These are phyloP conservation scores for Stichodactyla mertensii DNA, from an alignment of 64 coral and sea anemone species.

Conservation along the genomic window DNA sequence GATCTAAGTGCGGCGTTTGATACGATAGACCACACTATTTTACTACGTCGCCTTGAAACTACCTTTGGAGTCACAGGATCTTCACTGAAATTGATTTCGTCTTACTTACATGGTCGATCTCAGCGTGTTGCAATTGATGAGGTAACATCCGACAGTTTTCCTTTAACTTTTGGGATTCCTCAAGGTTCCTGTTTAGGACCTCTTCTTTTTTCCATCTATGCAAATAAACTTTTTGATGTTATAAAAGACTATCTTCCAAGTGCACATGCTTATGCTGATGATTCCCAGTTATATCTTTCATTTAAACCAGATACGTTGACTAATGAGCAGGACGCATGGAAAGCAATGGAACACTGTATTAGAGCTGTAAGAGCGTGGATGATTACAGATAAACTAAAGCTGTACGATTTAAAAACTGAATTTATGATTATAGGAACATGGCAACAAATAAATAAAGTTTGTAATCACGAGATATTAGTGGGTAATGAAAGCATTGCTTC, in stretches of 20 bases:
- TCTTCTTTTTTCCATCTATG: not conserved
- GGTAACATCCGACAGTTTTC: not conserved
- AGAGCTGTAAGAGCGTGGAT: not conserved
- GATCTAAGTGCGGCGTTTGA: slow-evolving; percentile 1
- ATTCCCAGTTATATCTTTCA: slow-evolving; percentile 20
- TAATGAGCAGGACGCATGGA: not conserved
- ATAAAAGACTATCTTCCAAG: not conserved
- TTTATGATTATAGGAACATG: not conserved
- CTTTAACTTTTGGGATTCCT: not conserved
- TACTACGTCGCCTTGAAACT: slow-evolving; percentile 20
- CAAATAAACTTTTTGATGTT: slow-evolving; percentile 18
- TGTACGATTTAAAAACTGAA: slow-evolving; percentile 11
- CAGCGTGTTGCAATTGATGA: not conserved
- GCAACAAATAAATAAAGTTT: not conserved
- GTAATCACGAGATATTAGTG: not conserved
- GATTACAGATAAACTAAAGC: not conserved
- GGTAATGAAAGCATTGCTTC: not conserved
- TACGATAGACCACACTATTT: not conserved
- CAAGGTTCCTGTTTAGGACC: not conserved
- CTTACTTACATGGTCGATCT: slow-evolving; percentile 22
- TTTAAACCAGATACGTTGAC: not conserved
- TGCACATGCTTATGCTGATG: slow-evolving; percentile 17
- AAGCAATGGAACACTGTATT: not conserved
- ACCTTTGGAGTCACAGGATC: slow-evolving; percentile 30
- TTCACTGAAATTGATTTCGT: slow-evolving; percentile 18